Conservation (phyloP, 2,888 invertebrate genomes). For the Sisyra nigra region DNA sequence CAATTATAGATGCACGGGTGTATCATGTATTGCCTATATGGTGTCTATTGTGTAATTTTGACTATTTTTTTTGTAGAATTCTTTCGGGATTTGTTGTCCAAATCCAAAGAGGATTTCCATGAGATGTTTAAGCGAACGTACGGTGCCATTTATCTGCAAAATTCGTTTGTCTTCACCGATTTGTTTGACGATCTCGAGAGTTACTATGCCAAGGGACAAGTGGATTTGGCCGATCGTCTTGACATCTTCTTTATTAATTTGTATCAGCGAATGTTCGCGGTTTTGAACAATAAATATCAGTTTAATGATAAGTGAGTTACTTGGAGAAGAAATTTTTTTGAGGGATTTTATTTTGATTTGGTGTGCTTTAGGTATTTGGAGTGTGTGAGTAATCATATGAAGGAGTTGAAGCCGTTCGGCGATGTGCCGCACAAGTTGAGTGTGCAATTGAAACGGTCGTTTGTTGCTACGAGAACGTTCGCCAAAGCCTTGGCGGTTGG, state of each 20-base stretch:
- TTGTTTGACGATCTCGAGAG: constrained; percentile 78
- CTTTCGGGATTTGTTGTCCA: constrained; percentile 69
- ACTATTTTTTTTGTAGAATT: constrained; percentile 44
- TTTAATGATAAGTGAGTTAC: constrained; percentile 66
- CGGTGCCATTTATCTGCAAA: constrained; percentile 87
- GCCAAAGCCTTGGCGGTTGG: constrained; percentile 76
- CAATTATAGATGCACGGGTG: too few relatives aligned
- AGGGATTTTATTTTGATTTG: not conserved
- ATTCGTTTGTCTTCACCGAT: constrained; percentile 82
- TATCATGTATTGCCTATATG: not conserved
- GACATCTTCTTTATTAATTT: constrained; percentile 85
- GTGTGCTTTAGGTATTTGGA: constrained; percentile 48
- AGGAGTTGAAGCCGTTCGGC: constrained; percentile 84
- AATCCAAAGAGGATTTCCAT: constrained; percentile 77
- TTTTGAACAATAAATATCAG: constrained; percentile 81
- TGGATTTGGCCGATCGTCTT: constrained; percentile 73
- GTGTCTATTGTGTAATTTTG: constrained; percentile 1
- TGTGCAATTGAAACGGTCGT: constrained; percentile 77
- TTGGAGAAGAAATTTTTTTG: not conserved
- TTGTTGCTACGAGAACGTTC: constrained; percentile 89
- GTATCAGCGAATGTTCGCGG: constrained; percentile 92
- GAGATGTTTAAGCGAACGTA: constrained; percentile 92
- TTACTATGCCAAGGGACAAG: constrained; percentile 74
- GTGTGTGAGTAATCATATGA: constrained; percentile 86
- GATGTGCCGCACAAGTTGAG: constrained; percentile 87